A percentile compares a stretch with the other conserved stretches of the same genome.
phyloP scores from a whole-genome alignment of 2,797 vertebrate species.

The Tenualosa ilisha region DNA sequence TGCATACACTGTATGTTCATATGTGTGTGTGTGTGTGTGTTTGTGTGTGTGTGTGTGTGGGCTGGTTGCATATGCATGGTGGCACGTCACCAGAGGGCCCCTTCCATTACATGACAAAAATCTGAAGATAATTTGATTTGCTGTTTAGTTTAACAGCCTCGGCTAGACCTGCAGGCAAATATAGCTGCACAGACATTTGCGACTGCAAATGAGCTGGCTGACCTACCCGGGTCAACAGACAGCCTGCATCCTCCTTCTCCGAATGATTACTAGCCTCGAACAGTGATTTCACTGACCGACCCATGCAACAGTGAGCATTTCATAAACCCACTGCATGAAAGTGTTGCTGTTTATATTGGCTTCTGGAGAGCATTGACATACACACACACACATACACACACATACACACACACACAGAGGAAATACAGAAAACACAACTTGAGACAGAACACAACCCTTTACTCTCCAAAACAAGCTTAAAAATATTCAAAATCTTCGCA shows the following conservation, averaged over 20 bases:
- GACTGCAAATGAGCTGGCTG: conserved; percentile 80
- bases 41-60: not conserved
- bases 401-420: not conserved
- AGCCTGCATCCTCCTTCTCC: not conserved
- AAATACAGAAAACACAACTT: not conserved
- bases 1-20: not conserved
- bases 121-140: conserved; percentile 81
- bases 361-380: not conserved
- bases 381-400: not conserved
- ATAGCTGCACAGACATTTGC: conserved; percentile 58
- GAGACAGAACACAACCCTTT: not conserved
- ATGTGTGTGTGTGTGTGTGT: conserved; percentile 31
- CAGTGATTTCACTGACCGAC: not conserved
- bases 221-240: conserved; percentile 70
- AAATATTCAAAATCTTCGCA: not conserved
- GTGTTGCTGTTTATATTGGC: not conserved
- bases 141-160: conserved; percentile 79
- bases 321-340: not conserved
- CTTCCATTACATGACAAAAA: conserved; percentile 73
- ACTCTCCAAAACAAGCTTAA: not conserved
- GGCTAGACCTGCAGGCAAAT: conserved; percentile 75
- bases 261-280: conserved; percentile 1
- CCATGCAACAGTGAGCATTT: not conserved
- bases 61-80: not conserved
- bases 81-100: conserved; percentile 65